A percentile compares a stretch with the other conserved stretches of the same genome.
Conservation (phyloP, 2,113 vertebrate species). For the Pipra filicauda region DNA sequence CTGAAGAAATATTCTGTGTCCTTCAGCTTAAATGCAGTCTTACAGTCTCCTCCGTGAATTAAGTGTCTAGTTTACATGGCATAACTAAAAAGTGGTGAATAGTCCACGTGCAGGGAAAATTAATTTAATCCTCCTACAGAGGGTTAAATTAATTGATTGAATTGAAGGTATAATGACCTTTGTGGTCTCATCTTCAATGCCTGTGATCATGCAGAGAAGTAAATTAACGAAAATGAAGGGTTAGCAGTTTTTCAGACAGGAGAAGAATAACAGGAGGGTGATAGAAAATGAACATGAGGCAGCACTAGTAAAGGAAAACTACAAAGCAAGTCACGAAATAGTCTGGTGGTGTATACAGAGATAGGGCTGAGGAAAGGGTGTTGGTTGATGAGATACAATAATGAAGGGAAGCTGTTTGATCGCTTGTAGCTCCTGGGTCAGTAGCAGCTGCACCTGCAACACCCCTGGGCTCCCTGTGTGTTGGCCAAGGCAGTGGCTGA, state of each 20-base stretch:
- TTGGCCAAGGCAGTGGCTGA: not conserved
- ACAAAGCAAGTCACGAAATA: not conserved
- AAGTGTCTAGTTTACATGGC: not conserved
- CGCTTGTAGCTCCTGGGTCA: slow-evolving; percentile 13
- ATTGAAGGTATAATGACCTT: not conserved
- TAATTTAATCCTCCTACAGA: not conserved
- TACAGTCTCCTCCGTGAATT: not conserved
- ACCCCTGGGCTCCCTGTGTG: not conserved
- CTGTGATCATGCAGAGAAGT: not conserved
- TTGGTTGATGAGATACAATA: not conserved
- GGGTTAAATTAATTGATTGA: not conserved
- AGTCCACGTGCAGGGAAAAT: not conserved
- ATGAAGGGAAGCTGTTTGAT: slow-evolving; percentile 28
- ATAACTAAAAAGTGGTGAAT: not conserved
- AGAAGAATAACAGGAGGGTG: not conserved
- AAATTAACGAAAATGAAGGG: not conserved
- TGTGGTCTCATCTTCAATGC: not conserved
- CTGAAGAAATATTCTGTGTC: not conserved
- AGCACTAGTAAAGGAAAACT: not conserved
- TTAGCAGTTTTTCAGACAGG: not conserved
- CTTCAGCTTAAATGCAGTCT: not conserved
- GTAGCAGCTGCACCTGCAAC: slow-evolving; percentile 42
- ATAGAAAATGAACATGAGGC: not conserved
- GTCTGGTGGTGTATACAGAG: not conserved
- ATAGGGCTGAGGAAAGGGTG: not conserved